These are phyloP conservation scores for Archilochus colubris DNA, from an alignment of 2,113 vertebrate species.

Conservation along the genomic window DNA sequence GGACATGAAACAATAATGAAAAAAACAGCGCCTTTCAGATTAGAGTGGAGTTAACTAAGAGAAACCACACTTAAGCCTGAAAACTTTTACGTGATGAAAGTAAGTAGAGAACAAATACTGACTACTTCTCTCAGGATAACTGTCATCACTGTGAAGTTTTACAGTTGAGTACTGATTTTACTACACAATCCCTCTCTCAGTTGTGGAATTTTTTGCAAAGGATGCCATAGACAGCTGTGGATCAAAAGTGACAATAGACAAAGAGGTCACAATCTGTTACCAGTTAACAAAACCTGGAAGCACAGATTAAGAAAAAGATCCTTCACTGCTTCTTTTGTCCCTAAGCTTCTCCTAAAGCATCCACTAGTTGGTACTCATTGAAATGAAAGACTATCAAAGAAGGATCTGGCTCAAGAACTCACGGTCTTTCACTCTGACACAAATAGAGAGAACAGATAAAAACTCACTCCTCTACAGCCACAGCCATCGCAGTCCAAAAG, in stretches of 20 bases:
- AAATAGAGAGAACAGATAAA: not conserved
- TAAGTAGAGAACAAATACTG: not conserved
- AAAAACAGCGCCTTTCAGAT: rapidly evolving
- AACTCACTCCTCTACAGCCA: not conserved
- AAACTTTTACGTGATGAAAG: not conserved
- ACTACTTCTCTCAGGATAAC: not conserved
- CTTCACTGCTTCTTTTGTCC: not conserved
- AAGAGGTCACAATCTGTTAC: not conserved
- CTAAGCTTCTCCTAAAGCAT: not conserved
- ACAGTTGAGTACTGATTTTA: not conserved
- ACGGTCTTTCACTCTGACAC: not conserved
- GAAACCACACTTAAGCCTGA: not conserved
- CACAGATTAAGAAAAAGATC: not conserved
- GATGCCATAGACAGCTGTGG: not conserved
- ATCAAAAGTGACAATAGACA: not conserved
- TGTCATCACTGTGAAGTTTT: not conserved
- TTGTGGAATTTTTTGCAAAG: not conserved
- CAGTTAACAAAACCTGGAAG: not conserved
- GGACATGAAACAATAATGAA: not conserved
- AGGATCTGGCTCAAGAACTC: not conserved
- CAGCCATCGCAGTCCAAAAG: not conserved
- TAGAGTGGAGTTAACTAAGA: not conserved
- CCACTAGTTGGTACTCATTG: too few species aligned
- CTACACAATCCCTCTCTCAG: not conserved
- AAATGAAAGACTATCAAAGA: not conserved